These are phyloP conservation scores for Felis catus DNA, from an alignment of 2,113 vertebrate genomes.

Conservation along the genomic window DNA sequence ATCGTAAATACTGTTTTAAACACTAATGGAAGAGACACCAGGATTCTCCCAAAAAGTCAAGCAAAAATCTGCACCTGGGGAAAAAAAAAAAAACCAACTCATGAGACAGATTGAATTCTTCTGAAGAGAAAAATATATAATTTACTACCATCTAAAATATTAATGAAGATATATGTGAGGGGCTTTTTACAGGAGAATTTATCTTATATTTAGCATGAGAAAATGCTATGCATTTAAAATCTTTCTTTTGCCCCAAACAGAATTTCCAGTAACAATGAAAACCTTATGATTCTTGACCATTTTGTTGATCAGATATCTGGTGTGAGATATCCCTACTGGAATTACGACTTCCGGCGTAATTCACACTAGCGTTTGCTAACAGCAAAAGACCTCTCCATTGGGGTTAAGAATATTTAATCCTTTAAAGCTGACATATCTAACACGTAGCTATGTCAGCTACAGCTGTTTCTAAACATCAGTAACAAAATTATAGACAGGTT, in stretches of 20 bases:
- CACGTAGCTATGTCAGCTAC: slow-evolving; percentile 85
- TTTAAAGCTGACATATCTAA: slow-evolving; percentile 85
- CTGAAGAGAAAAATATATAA: slow-evolving; percentile 75
- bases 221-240: slow-evolving; percentile 56
- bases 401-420: slow-evolving; percentile 85
- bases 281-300: slow-evolving; percentile 51
- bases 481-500: slow-evolving; percentile 90
- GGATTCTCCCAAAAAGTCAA: slow-evolving; percentile 39
- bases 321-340: slow-evolving; percentile 47
- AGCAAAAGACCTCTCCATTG: slow-evolving; percentile 75
- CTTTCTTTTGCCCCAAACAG: neutral
- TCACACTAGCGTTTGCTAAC: slow-evolving; percentile 70
- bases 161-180: slow-evolving; percentile 60
- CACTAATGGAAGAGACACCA: slow-evolving; percentile 33
- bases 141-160: slow-evolving; percentile 70
- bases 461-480: slow-evolving; percentile 90
- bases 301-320: slow-evolving; percentile 72
- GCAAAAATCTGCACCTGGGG: slow-evolving; percentile 10
- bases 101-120: slow-evolving; percentile 63
- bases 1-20: slow-evolving; percentile 26
- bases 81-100: neutral
- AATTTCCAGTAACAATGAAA: slow-evolving; percentile 48
- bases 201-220: slow-evolving; percentile 54
- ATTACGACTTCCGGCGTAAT: slow-evolving; percentile 58
- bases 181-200: slow-evolving; percentile 49